Evolutionary conservation across 2,888 invertebrate genomes (phyloP).

Genomic region (Strigamia transsilvanica): DNA sequence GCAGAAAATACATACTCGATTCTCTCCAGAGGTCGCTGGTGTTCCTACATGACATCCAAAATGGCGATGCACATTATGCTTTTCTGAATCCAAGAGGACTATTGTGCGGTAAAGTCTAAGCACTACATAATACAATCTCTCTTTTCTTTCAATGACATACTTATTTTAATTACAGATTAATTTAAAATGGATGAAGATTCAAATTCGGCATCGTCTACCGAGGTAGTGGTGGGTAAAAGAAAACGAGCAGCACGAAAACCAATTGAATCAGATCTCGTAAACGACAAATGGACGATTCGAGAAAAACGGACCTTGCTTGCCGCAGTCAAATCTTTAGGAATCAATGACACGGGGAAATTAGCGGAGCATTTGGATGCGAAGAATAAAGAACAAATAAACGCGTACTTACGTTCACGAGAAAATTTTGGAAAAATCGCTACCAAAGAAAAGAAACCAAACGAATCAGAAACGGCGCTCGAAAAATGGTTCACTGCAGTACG

Average conservation of each 20-base stretch:
- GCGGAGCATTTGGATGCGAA: not conserved
- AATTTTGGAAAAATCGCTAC: not conserved
- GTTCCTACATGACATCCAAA: no score
- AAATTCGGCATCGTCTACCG: not conserved
- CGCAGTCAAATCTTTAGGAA: not conserved
- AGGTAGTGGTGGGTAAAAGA: slow-evolving; percentile 5
- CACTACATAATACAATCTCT: no score
- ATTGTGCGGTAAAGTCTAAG: no score
- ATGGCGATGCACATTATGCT: no score
- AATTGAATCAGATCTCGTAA: not conserved
- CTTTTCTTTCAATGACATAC: no score
- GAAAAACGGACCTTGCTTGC: not conserved
- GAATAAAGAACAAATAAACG: not conserved
- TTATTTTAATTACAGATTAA: no score
- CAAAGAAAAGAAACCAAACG: not conserved
- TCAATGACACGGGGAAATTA: not conserved
- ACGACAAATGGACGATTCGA: not conserved
- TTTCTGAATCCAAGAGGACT: no score
- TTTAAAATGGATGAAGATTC: not conserved
- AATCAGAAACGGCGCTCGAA: not conserved
- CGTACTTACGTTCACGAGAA: not conserved
- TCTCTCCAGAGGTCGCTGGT: no score
- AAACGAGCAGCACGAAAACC: not conserved
- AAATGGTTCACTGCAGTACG: not conserved
- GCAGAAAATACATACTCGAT: not conserved